Evolutionary conservation across 2,113 vertebrate genomes (phyloP).

Genomic region (Eolophus roseicapilla): DNA sequence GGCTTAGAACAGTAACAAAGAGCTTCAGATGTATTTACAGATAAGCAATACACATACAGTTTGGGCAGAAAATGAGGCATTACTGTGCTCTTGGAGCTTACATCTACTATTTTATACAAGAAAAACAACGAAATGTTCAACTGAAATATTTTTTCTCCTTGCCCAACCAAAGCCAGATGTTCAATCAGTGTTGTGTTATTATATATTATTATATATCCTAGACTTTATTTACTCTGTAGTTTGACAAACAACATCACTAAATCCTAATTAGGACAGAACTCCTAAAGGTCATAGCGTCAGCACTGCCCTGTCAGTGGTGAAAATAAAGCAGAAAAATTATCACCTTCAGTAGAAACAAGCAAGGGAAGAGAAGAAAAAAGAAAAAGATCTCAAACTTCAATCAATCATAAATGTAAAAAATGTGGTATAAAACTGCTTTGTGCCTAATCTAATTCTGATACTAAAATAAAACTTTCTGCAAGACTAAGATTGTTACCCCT

Average conservation of each 20-base stretch:
- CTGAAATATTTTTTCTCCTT: background rate
- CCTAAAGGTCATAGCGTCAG: background rate
- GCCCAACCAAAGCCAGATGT: background rate
- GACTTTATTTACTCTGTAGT: background rate
- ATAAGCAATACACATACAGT: background rate
- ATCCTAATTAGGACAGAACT: background rate
- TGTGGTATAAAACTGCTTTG: background rate
- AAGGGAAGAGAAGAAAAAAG: background rate
- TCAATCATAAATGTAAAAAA: background rate
- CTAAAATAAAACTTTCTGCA: background rate
- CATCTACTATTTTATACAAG: background rate
- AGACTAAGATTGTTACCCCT: background rate
- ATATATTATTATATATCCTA: background rate
- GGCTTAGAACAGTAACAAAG: background rate
- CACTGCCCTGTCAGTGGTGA: background rate
- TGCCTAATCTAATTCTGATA: background rate
- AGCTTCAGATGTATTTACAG: background rate
- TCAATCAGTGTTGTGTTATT: background rate
- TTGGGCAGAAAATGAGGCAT: background rate
- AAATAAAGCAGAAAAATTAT: background rate
- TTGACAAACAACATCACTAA: background rate
- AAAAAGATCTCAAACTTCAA: background rate
- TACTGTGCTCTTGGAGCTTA: background rate
- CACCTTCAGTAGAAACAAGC: background rate
- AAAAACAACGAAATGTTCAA: background rate